Percentiles rank a stretch among this genome's conserved stretches.
Evolutionary conservation across 2,797 vertebrate species (phyloP).

Genomic region (Meda fulgida): DNA sequence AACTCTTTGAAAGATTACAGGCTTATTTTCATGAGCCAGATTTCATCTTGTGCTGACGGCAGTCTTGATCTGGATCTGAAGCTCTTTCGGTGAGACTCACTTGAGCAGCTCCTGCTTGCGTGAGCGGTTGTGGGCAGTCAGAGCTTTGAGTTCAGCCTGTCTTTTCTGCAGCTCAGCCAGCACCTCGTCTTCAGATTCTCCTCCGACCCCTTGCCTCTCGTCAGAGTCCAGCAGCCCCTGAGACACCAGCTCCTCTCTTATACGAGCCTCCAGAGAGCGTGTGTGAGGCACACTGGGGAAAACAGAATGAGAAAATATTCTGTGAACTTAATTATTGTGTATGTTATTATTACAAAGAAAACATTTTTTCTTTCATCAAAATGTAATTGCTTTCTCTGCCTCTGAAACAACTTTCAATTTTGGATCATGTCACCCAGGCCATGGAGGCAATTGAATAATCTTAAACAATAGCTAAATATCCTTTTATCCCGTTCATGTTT

Average conservation of each 20-base stretch:
- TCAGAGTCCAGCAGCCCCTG: constrained; percentile 95
- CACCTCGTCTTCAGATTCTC: constrained; percentile 94
- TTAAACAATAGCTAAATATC: background rate
- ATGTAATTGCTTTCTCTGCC: background rate
- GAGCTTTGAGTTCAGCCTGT: constrained; percentile 94
- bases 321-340: background rate
- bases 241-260: constrained; percentile 96
- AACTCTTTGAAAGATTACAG: background rate
- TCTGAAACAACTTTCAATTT: background rate
- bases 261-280: constrained; percentile 92
- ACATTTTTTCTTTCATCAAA: background rate
- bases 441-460: background rate
- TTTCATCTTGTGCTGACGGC: background rate
- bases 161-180: constrained; percentile 93
- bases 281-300: constrained; percentile 90
- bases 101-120: constrained; percentile 94
- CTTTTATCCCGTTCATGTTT: background rate
- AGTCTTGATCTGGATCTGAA: constrained; percentile 22
- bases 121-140: constrained; percentile 90
- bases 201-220: constrained; percentile 87
- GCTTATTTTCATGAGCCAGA: background rate
- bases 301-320: background rate
- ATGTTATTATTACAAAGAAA: background rate
- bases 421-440: background rate
- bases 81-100: constrained; percentile 72